Conservation (phyloP, 2,797 vertebrate genomes). For the Cyprinella venusta region DNA sequence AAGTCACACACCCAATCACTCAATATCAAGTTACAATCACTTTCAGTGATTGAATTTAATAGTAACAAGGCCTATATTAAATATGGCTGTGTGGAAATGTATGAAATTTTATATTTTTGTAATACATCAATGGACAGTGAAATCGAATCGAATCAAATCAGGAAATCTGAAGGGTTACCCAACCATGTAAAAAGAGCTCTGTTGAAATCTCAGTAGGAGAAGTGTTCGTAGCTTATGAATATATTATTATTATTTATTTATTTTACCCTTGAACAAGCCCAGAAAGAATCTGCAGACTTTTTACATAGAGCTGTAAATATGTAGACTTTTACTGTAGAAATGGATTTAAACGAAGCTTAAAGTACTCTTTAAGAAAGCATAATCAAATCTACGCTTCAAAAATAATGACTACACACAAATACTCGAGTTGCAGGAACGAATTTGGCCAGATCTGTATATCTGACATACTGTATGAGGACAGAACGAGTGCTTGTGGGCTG, state of each 20-base stretch:
- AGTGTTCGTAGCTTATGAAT: not conserved
- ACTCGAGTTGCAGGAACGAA: not conserved
- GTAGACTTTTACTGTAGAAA: no score
- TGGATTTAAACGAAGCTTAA: not conserved
- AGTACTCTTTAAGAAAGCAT: not conserved
- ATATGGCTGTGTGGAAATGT: not conserved
- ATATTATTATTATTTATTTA: no score
- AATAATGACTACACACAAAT: no score
- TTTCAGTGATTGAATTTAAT: no score
- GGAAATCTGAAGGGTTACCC: not conserved
- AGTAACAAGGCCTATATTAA: not conserved
- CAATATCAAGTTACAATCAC: not conserved
- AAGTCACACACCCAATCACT: not conserved
- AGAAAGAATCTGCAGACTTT: conserved; percentile 4
- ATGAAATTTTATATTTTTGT: not conserved
- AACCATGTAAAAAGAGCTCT: not conserved
- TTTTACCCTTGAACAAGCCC: not conserved
- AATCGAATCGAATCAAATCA: not conserved
- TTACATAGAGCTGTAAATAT: no score
- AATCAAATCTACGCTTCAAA: not conserved
- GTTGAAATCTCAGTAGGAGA: not conserved
- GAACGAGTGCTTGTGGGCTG: not conserved
- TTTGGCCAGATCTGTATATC: not conserved
- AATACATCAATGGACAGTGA: not conserved
- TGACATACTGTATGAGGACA: not conserved